Conservation (phyloP, 2,113 vertebrate genomes). For the Lanius ludovicianus region DNA sequence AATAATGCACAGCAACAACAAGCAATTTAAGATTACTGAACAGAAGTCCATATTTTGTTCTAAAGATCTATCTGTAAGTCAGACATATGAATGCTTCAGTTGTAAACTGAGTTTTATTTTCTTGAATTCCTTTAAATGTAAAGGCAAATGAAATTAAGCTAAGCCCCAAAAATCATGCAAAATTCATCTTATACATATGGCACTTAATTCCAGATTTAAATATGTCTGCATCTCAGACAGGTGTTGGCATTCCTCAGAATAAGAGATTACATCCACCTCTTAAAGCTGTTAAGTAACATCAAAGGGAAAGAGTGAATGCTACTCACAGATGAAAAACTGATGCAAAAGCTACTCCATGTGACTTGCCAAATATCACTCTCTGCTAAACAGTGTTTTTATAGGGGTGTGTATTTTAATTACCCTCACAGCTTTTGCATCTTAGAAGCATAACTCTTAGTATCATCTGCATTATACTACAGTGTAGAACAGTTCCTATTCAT, state of each 20-base stretch:
- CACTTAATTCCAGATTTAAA: background rate
- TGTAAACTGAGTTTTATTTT: background rate
- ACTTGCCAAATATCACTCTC: background rate
- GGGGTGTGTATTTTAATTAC: background rate
- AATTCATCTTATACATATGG: background rate
- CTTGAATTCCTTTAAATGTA: background rate
- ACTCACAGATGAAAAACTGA: background rate
- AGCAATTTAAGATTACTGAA: background rate
- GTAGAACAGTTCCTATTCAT: background rate
- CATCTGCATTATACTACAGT: background rate
- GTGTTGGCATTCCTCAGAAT: background rate
- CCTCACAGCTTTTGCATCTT: background rate
- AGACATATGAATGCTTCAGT: background rate
- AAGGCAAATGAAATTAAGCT: background rate
- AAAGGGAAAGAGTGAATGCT: background rate
- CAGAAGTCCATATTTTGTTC: background rate
- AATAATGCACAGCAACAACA: background rate
- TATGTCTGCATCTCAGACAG: background rate
- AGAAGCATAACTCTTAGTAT: background rate
- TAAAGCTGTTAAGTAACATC: background rate
- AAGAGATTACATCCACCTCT: background rate
- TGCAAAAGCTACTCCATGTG: background rate
- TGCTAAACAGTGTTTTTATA: background rate
- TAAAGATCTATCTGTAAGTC: background rate
- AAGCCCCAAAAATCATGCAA: background rate